These are phyloP conservation scores for Brachynemurus nebulosus DNA, from an alignment of 2,888 invertebrate genomes.

Conservation along the genomic window DNA sequence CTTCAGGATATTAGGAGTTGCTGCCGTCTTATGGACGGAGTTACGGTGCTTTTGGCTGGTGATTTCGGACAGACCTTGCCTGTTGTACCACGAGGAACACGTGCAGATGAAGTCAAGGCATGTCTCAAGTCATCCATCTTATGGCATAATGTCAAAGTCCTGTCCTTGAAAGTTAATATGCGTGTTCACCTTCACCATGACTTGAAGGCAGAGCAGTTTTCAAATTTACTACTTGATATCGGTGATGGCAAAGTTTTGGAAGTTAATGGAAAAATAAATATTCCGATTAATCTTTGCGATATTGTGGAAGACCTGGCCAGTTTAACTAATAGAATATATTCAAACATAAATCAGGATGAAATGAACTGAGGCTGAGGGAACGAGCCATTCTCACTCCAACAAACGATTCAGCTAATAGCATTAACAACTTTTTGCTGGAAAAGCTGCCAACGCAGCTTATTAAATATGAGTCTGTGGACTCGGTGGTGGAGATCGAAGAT, in stretches of 20 bases:
- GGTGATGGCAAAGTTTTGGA: background rate
- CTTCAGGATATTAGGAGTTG: constrained; percentile 20
- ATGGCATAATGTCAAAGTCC: constrained; percentile 7
- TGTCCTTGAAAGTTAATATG: constrained; percentile 8
- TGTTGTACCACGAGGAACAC: constrained; percentile 11
- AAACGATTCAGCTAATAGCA: constrained; percentile 8
- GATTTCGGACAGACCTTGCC: constrained; percentile 14
- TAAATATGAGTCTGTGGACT: constrained; percentile 13
- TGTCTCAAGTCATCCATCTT: constrained; percentile 8
- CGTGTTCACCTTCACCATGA: background rate
- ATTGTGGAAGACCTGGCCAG: constrained; percentile 6
- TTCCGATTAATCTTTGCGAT: constrained; percentile 1
- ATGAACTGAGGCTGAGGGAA: constrained; percentile 5
- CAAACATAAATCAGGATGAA: background rate
- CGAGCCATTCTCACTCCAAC: constrained; percentile 13
- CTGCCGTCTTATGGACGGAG: constrained; percentile 9
- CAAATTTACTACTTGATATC: background rate
- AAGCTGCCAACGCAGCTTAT: constrained; percentile 8
- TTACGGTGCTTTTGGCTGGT: constrained; percentile 8
- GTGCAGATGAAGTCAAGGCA: constrained; percentile 10
- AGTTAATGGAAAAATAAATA: constrained; percentile 3
- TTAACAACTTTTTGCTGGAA: constrained; percentile 1
- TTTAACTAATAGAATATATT: constrained; percentile 5
- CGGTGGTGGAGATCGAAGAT: constrained; percentile 14
- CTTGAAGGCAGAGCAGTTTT: background rate